These are phyloP conservation scores for Drosophila lacertosa DNA, from an alignment of 1,140 invertebrate genomes.

Conservation along the genomic window DNA sequence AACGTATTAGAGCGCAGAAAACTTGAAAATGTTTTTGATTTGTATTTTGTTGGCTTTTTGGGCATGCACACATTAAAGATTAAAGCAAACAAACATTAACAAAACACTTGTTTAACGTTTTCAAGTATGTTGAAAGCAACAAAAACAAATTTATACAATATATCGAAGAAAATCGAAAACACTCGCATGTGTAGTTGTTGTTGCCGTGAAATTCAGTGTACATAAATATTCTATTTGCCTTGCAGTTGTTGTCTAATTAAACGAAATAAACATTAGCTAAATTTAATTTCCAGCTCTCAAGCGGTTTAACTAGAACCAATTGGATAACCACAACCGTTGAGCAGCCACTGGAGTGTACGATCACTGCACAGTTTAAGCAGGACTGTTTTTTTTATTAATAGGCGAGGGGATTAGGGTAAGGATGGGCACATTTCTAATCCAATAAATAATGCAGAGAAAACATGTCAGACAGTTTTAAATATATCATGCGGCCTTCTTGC, in stretches of 20 bases:
- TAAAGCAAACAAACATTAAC: slow-evolving; percentile 79
- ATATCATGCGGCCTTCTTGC: slow-evolving; percentile 46
- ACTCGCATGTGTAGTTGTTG: slow-evolving; percentile 22
- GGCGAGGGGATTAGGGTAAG: neutral
- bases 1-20: slow-evolving; percentile 37
- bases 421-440: slow-evolving; percentile 30
- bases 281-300: slow-evolving; percentile 69
- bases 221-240: slow-evolving; percentile 78
- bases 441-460: slow-evolving; percentile 51
- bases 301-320: slow-evolving; percentile 47
- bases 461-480: slow-evolving; percentile 50
- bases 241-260: slow-evolving; percentile 81
- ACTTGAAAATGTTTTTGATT: slow-evolving; percentile 59
- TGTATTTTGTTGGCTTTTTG: slow-evolving; percentile 34
- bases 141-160: slow-evolving; percentile 9
- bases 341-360: slow-evolving; percentile 2
- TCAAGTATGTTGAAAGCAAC: slow-evolving; percentile 70
- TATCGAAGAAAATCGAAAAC: neutral
- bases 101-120: slow-evolving; percentile 80
- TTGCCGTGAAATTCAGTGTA: slow-evolving; percentile 40
- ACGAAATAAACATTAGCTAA: slow-evolving; percentile 78
- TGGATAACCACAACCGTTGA: slow-evolving; percentile 18
- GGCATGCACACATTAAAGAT: slow-evolving; percentile 68
- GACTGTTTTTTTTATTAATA: neutral
- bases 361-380: slow-evolving; percentile 24